Evolutionary conservation across 1,140 invertebrate species (phyloP), one percentile per base, ranked within the genome.

Genomic region (Drosophila murphyi): DNA sequence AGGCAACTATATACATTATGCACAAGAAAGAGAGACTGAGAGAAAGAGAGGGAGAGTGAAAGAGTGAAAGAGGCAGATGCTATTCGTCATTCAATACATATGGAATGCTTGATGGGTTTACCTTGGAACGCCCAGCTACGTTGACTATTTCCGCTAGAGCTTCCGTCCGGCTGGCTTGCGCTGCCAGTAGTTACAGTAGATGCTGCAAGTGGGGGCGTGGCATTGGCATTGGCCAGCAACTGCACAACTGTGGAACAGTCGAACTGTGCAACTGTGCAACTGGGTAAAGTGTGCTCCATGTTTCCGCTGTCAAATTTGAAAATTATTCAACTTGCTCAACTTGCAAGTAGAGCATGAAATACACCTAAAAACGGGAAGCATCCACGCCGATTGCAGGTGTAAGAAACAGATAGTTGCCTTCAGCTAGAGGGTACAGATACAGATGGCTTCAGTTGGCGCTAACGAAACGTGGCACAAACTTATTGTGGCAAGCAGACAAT

Each of bases 301-400:
- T 88, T 80, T 88, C 73, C 82, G 80, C 80, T 88, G 83, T 88
- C 85, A 88, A 89, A 89, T 89, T 83, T 88, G 80, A 43, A 80
- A 88, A 89, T 89, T 89, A 88, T 88, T 88, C 83, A 80, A 88
- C 69, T 77, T 80, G 70, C 82, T 72, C 65, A 69, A 65, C 52
- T 55, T 72, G 71, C 57, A 80, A 80, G 65, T 83, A 72, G 70
- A 77, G 83, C 83, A 77, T 83, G 76, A 80, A 87, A 83, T 56
- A 65, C 78, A 54, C 70, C 62, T 43, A 72, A 70, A 63, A 64
- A 52, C 62, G 62, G 31, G 50, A 60, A 70, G 75, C 68, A 69
- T 45, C 56, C 47, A 64, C 56, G 37, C 32, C 74, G 62, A 52
- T 39, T 74, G 72, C 82, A 71, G 57, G 48, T 67, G 71, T 29